Evolutionary conservation across 2,888 invertebrate genomes (phyloP), one percentile per base, ranked within the genome.

Genomic region (Parochlus steinenii): DNA sequence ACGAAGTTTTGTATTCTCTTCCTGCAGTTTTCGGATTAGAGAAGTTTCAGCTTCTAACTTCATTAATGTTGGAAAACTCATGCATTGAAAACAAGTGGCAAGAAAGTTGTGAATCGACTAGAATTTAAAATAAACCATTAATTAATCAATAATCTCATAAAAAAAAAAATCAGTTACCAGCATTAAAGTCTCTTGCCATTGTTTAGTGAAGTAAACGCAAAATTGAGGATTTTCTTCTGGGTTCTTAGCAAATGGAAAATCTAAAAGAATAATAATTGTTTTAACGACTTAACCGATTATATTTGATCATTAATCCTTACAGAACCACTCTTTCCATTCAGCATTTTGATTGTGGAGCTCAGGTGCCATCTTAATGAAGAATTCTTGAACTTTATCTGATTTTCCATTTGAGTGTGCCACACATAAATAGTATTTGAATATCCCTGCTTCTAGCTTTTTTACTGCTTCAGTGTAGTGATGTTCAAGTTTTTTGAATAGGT

Each of bases 261-360:
- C 93, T 95, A 56, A 32, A 68, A 66, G 33, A 14, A 38, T 25
- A 40, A 12, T 20, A 31, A 22, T 32, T 26, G 24, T 17, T 40
- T 23, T 17, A 4, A 33, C 28, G 41, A 24, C 22, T 15, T 6
- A 5, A 17, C 11, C 14, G 33, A 24, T 20, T 27, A 20, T 33
- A 19, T 14, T 14, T 12, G 34, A 39, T 34, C 6, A n/a, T 38
- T 30, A 18, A 25, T 38, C 67, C 75, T 67, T 71, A 93, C 93
- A 81, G 61, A 92, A 95, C 95, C 95, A 95, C 47, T 95, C 95
- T 52, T 80, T 86, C 89, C 93, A 95, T 54, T 95, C 95, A 39
- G 68, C 65, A n/a, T n/a, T n/a, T 53, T 87, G 87, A 31, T 75
- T 76, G 52, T 90, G 89, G 29, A 95, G 57, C 47, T 92, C 89